These are phyloP conservation scores for Adoxophyes honmai DNA, from an alignment of 1,140 invertebrate genomes.

Conservation along the genomic window DNA sequence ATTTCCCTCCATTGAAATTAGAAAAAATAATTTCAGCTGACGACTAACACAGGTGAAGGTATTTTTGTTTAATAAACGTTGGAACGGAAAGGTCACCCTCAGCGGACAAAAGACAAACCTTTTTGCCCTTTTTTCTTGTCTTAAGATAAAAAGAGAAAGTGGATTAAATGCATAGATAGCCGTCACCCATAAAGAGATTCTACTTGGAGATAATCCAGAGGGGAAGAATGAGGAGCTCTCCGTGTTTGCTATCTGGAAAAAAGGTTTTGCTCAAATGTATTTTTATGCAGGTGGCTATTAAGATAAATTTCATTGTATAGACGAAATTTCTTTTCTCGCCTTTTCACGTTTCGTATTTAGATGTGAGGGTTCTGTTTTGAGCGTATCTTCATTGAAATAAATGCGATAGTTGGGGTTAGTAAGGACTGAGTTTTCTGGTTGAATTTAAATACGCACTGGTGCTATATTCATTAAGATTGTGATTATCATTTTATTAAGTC, in stretches of 20 bases:
- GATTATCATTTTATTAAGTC: too few relatives aligned
- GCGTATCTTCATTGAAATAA: background rate
- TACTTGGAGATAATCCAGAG: conserved; percentile 51
- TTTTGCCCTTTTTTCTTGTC: conserved; percentile 51
- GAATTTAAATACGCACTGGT: too few relatives aligned
- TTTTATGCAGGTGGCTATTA: conserved; percentile 51
- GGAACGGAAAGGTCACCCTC: conserved; percentile 50
- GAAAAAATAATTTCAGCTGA: conserved; percentile 50
- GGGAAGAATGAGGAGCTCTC: conserved; percentile 34
- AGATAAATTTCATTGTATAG: conserved; percentile 37
- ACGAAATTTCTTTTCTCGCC: conserved; percentile 10
- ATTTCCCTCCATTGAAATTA: conserved; percentile 46
- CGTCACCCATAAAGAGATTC: conserved; percentile 65
- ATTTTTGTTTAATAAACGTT: conserved; percentile 60
- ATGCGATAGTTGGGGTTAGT: background rate
- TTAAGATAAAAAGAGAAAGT: conserved; percentile 65
- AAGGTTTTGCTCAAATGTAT: conserved; percentile 39
- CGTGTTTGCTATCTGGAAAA: conserved; percentile 42
- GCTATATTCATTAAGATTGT: too few relatives aligned
- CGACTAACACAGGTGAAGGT: conserved; percentile 49
- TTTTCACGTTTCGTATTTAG: too few relatives aligned
- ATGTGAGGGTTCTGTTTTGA: background rate
- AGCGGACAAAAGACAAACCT: conserved; percentile 51
- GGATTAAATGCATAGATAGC: conserved; percentile 72
- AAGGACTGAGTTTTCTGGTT: too few relatives aligned